Base-by-base conservation (phyloP, 2,797 vertebrate genomes). In the Spea hammondii region DNA sequence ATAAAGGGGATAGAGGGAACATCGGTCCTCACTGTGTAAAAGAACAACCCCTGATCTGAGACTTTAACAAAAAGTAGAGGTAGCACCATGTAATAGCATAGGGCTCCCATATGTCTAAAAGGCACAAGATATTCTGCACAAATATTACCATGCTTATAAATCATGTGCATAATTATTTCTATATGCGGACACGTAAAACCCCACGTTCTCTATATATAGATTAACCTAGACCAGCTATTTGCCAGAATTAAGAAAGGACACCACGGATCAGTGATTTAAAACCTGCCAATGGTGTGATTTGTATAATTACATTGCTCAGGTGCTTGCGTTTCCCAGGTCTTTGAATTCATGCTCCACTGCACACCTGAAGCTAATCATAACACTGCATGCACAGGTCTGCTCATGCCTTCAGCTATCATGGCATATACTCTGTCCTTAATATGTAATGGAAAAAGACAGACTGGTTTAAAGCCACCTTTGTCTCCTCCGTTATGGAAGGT, bases 221-320 rank as follows among this genome's bases (percentile, higher is more conserved):
- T 32, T 32, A 32, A 32, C 32, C 51, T 13, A 12, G 59, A 70
- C 10, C 66, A 69, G 55, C 69, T 64, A 79, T 74, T 69, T 74
- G 14, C 62, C 78, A 79, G 78, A 50, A 74, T 60, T 69, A 74
- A 65, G 65, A 68, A 74, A 75, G 59, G 70, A 13, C 69, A 50
- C 32, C 54, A 68, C 65, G 60, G 64, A 71, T 72, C 79, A 77
- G 53, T 68, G 65, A 55, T 49, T 69, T 46, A 17, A 62, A 55
- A 64, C 67, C 68, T 72, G 68, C 72, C 50, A 74, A 50, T 66
- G 70, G 74, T 51, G 54, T 77, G 79, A 77, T 69, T 65, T 77
- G 53, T 72, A 73, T 82, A 82, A 82, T 77, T 77, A 76, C 79
- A 82, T 72, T 82, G 77, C 70, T 77, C 74, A 77, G 74, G 79